Percentiles rank a stretch among this genome's conserved stretches.
These are phyloP conservation scores for Ursus arctos DNA, from an alignment of 2,113 vertebrate species.

Conservation along the genomic window DNA sequence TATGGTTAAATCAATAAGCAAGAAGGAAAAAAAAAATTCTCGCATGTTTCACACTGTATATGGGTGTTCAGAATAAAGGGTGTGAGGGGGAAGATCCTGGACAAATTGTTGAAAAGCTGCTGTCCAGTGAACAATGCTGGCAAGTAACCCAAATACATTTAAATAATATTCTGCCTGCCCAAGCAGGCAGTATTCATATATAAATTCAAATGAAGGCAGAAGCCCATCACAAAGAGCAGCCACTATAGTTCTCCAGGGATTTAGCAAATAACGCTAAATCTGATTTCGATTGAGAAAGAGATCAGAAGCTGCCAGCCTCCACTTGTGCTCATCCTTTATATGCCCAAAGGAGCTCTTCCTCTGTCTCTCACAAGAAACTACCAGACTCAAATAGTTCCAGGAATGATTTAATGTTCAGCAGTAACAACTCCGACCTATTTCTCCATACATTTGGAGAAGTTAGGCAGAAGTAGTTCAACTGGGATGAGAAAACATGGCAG, in stretches of 20 bases:
- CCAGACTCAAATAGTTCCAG: neutral
- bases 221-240: neutral
- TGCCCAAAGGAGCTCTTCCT: neutral
- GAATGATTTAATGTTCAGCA: neutral
- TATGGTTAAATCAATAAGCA: conserved; percentile 10
- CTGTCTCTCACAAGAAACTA: neutral
- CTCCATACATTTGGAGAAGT: neutral
- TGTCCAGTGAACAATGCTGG: neutral
- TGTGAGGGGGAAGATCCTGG: neutral
- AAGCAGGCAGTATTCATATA: neutral
- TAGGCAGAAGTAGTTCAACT: neutral
- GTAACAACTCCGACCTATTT: neutral
- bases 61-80: conserved; percentile 1
- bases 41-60: neutral
- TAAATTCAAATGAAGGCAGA: conserved; percentile 29
- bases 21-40: neutral
- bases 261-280: neutral
- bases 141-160: neutral
- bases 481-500: neutral
- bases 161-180: neutral
- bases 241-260: neutral
- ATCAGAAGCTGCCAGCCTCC: neutral
- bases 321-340: neutral
- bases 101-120: neutral
- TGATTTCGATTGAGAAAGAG: neutral